Evolutionary conservation across 2,888 invertebrate genomes (phyloP), one percentile per base, ranked within the genome.

Genomic region (Meteorus cinctellus): DNA sequence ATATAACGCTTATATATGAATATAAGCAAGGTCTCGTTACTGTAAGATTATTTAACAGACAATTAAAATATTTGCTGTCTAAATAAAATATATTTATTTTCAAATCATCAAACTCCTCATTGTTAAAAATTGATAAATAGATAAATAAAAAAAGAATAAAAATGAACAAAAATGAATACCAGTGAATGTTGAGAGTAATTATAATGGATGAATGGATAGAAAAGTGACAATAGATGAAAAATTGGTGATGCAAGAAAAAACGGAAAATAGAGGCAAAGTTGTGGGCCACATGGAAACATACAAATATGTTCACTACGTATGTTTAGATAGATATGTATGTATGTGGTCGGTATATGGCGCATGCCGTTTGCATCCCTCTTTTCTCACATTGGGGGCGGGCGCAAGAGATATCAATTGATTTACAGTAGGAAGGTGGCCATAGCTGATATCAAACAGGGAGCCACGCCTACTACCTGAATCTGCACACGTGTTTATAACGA

Each of bases 341-440:
- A 45, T 59, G 19, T 14, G 31, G 62, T 72, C 31, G 36, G 51
- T 34, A 51, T 72, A 59, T 29, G 71, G 77, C 75, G 77, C 71
- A 73, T 72, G 72, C 66, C 66, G 41, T 77, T 76, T 72, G 74
- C 79, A 75, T 75, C 74, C 80, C 77, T 73, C 65, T 68, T 55
- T 75, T 62, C 60, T 59, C 48, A 36, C 48, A 65, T 55, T 71
- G 36, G 74, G 72, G 76, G 73, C 79, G 79, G 77, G 76, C 79
- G 80, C 79, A 79, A 77, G 74, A 80, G 87, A 87, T 89, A 88
- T 88, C 89, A 88, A 89, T 89, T 89, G 89, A 89, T 89, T 89
- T 88, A 89, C 86, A 86, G 88, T 86, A 85, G 85, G 88, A 89
- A 88, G 89, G 89, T 89, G 89, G 89, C 88, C 88, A 88, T 89